Evolutionary conservation across 1,140 invertebrate species (phyloP).

Genomic region (Argopecten irradians): DNA sequence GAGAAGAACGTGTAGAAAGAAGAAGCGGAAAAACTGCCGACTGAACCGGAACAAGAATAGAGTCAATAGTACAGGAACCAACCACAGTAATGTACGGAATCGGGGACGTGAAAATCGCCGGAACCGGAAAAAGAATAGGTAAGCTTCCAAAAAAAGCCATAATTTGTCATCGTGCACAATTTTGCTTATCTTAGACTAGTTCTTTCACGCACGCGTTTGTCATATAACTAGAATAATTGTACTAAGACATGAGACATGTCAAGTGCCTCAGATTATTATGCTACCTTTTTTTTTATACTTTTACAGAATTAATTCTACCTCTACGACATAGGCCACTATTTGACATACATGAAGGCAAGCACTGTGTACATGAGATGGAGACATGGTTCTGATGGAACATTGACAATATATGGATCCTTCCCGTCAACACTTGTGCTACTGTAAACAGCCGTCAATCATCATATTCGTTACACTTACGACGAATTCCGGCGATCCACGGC

Average conservation of each 20-base stretch:
- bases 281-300: too few species aligned
- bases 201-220: too few species aligned
- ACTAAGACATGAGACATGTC: too few species aligned
- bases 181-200: too few species aligned
- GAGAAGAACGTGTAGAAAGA: not conserved
- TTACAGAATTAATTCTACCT: not conserved
- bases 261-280: too few species aligned
- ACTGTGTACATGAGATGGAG: not conserved
- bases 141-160: too few species aligned
- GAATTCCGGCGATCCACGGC: not conserved
- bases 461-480: not conserved
- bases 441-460: not conserved
- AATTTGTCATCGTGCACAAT: too few species aligned
- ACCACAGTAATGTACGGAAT: not conserved
- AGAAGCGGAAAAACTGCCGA: not conserved
- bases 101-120: not conserved
- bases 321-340: not conserved
- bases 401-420: not conserved
- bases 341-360: not conserved
- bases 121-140: constrained; percentile 16
- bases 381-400: not conserved
- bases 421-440: not conserved
- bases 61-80: not conserved
- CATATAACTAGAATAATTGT: too few species aligned
- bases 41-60: not conserved